Evolutionary conservation across 2,888 invertebrate genomes (phyloP), one percentile per base, ranked within the genome.

Genomic region (Craniophora ligustri): DNA sequence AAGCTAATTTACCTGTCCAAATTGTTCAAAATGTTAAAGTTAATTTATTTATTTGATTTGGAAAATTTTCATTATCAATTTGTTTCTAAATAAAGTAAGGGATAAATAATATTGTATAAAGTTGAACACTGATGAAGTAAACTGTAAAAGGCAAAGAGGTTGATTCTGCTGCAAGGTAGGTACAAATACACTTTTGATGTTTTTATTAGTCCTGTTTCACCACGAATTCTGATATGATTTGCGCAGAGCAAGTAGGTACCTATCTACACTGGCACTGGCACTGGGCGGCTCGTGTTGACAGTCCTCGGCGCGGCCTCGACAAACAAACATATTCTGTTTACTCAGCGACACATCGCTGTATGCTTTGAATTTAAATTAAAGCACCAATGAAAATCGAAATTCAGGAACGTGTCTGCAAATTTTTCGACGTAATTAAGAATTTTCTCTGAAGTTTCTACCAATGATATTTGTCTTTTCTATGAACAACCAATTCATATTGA

Each of bases 341-440:
- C 85, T 88, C 87, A 82, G 80, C 86, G 81, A 88, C 88, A 88
- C 88, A 85, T 85, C 84, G 77, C 75, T 82, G 84, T 87, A 80
- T 85, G 87, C 85, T 85, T 86, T 86, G 88, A 89, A 91, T 89
- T 85, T 85, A 85, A 89, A 90, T 88, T 84, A 86, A 84, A 87
- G 82, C 79, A 78, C 77, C 76, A 76, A 79, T 81, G 72, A 69
- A 84, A 84, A 88, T 85, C 82, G 79, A 85, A 87, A 84, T 84
- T 75, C 82, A 76, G 61, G 64, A 71, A 77, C 82, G 81, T 83
- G 79, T 69, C 74, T 65, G 58, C 69, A 71, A 81, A 83, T 82
- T 81, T 84, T 81, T 78, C 45, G 71, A 57, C 65, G 49, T 61
- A 79, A 83, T 84, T 82, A 79, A 75, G 54, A 55, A 60, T 57